Conservation (phyloP, 2,797 vertebrate genomes). For the Nyctalus aviator region DNA sequence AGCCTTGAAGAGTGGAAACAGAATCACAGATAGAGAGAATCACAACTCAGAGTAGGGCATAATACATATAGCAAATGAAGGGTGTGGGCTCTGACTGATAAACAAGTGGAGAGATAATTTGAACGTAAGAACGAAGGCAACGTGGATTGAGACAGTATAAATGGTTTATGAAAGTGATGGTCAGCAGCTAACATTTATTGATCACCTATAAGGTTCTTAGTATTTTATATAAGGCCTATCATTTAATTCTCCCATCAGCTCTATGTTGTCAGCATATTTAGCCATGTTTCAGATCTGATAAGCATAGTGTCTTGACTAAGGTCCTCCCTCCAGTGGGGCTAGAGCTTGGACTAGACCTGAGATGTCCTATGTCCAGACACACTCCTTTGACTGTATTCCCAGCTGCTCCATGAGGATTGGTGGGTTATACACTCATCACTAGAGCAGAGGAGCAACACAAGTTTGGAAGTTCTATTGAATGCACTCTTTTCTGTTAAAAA, state of each 20-base stretch:
- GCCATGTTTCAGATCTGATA: background rate
- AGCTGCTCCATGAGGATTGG: background rate
- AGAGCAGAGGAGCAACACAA: background rate
- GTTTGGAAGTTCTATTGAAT: background rate
- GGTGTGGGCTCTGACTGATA: background rate
- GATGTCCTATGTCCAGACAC: background rate
- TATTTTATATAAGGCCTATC: background rate
- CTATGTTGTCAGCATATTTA: background rate
- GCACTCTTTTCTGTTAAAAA: background rate
- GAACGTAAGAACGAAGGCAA: background rate
- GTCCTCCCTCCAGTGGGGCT: background rate
- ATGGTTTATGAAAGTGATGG: background rate
- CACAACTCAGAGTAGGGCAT: background rate
- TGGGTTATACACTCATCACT: background rate
- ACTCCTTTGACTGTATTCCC: background rate
- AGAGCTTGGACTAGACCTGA: background rate
- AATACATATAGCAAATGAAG: background rate
- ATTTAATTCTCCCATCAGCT: background rate
- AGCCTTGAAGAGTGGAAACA: slow-evolving; percentile 12
- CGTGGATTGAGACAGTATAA: background rate
- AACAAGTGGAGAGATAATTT: background rate
- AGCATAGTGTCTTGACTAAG: background rate
- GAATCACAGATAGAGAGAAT: slow-evolving; percentile 4
- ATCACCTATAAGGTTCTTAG: background rate
- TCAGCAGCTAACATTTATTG: background rate